These are phyloP conservation scores for Actinia equina DNA, from an alignment of 64 coral and sea anemone species.

Conservation along the genomic window DNA sequence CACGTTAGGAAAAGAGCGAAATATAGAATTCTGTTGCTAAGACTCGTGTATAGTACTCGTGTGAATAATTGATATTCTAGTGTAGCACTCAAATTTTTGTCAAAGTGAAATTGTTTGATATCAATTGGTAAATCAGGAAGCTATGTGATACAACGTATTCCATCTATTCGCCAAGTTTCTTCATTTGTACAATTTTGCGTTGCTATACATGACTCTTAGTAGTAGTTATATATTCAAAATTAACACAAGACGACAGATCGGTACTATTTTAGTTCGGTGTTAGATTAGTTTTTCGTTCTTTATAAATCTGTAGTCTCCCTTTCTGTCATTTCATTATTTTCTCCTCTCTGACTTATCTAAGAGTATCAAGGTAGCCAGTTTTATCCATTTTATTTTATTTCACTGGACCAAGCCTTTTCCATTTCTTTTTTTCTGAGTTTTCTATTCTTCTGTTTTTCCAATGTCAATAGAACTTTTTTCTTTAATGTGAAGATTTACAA, in stretches of 20 bases:
- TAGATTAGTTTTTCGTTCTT: background rate
- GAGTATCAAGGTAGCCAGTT: too few species aligned
- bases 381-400: background rate
- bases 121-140: too few species aligned
- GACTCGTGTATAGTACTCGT: background rate
- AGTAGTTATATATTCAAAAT: background rate
- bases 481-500: background rate
- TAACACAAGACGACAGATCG: background rate
- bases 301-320: too few species aligned
- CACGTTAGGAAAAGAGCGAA: background rate
- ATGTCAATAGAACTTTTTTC: too few species aligned
- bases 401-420: background rate
- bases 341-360: too few species aligned
- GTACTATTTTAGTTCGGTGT: background rate
- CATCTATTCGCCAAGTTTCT: background rate
- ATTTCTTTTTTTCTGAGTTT: background rate
- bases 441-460: background rate
- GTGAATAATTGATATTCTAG: background rate
- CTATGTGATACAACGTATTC: too few species aligned
- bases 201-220: background rate
- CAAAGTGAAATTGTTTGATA: background rate
- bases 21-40: background rate
- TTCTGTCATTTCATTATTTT: too few species aligned
- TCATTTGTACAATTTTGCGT: background rate
- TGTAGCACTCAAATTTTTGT: background rate